phyloP scores from a whole-genome alignment of 92 coral and sea anemone species.

The Meandrina meandrites region DNA sequence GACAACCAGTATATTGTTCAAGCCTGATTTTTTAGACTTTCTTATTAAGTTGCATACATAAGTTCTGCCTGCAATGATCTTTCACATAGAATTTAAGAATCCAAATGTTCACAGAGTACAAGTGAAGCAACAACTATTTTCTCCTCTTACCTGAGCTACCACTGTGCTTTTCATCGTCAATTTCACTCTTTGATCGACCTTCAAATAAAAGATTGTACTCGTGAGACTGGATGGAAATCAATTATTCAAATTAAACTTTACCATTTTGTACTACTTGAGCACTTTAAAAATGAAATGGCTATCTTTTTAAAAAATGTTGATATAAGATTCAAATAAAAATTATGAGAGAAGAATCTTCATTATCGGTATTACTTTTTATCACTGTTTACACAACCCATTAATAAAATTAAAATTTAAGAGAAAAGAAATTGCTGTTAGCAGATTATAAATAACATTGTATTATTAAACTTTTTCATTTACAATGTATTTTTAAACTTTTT shows the following conservation, averaged over 20 bases:
- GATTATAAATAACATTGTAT: no score
- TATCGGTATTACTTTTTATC: neutral
- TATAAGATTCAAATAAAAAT: neutral
- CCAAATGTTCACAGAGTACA: neutral
- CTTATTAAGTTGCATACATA: no score
- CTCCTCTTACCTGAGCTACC: slow-evolving; percentile 66
- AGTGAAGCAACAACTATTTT: neutral
- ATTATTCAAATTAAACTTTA: neutral
- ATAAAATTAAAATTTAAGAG: no score
- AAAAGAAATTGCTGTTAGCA: no score
- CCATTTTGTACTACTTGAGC: neutral
- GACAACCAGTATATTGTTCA: no score
- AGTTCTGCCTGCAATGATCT: no score
- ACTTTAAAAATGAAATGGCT: neutral
- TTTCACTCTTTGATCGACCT: slow-evolving; percentile 99
- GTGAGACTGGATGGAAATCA: neutral
- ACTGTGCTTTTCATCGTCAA: slow-evolving; percentile 87
- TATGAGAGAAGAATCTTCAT: neutral
- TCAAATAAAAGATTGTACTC: neutral
- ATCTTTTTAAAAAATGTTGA: neutral
- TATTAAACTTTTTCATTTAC: no score
- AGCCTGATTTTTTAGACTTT: no score
- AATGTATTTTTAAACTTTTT: no score
- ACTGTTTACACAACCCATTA: no score
- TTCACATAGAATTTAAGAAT: no score